These are phyloP conservation scores for Apodemia mormo DNA, from an alignment of 2,888 invertebrate genomes.

Conservation along the genomic window DNA sequence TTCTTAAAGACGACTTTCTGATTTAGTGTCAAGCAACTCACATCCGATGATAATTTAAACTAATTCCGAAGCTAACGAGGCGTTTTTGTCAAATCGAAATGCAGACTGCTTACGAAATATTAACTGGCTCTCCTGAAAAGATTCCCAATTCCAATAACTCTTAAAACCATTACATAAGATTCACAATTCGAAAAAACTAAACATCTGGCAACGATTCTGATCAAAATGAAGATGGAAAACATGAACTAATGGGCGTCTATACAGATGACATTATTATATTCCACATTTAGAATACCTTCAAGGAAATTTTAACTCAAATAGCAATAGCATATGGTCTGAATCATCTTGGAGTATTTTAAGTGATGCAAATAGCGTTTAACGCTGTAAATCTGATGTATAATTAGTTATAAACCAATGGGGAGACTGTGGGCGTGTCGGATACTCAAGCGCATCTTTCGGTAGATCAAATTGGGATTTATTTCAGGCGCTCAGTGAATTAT, in stretches of 20 bases:
- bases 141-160: constrained; percentile 39
- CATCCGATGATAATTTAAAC: constrained; percentile 61
- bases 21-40: constrained; percentile 44
- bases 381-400: constrained; percentile 62
- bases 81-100: constrained; percentile 77
- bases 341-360: constrained; percentile 51
- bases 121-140: constrained; percentile 70
- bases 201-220: constrained; percentile 53
- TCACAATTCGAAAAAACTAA: constrained; percentile 43
- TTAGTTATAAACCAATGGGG: constrained; percentile 73
- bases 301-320: constrained; percentile 37
- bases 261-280: constrained; percentile 68
- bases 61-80: constrained; percentile 68
- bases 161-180: constrained; percentile 42
- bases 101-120: constrained; percentile 65
- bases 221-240: constrained; percentile 75
- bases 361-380: constrained; percentile 75
- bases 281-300: constrained; percentile 45
- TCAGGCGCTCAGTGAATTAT: constrained; percentile 65
- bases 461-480: constrained; percentile 72
- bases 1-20: constrained; percentile 22
- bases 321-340: constrained; percentile 34
- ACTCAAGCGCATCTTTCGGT: constrained; percentile 57
- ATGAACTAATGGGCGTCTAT: constrained; percentile 77
- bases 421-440: constrained; percentile 59